Conservation (phyloP, 2,888 invertebrate species). For the Ariolimax columbianus region DNA sequence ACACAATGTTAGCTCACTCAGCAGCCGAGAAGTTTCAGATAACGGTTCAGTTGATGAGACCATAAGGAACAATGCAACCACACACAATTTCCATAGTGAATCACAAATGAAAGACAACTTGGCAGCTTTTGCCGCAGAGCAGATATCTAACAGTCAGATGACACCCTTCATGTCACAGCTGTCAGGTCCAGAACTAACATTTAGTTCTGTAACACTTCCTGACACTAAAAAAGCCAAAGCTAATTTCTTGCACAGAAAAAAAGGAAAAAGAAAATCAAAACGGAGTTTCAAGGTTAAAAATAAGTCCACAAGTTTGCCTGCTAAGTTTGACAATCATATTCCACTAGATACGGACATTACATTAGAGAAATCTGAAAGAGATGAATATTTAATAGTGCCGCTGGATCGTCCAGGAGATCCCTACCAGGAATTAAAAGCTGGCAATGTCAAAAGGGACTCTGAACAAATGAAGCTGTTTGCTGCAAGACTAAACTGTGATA, state of each 20-base stretch:
- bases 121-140: no score
- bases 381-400: not conserved
- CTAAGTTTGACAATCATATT: not conserved
- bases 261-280: slow-evolving; percentile 1
- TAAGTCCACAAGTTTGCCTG: not conserved
- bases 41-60: not conserved
- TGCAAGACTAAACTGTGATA: not conserved
- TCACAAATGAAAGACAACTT: not conserved
- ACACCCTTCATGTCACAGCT: not conserved
- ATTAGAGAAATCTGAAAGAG: not conserved
- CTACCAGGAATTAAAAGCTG: not conserved
- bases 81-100: not conserved
- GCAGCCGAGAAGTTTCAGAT: not conserved
- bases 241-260: slow-evolving; percentile 19
- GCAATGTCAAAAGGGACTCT: not conserved
- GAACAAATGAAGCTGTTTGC: not conserved
- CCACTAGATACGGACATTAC: not conserved
- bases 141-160: not conserved
- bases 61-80: not conserved
- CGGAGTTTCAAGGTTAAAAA: not conserved
- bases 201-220: slow-evolving; percentile 2
- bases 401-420: not conserved
- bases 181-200: slow-evolving; percentile 18
- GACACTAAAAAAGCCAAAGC: slow-evolving; percentile 43
- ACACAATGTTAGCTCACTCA: no score